Evolutionary conservation across 1,140 invertebrate genomes (phyloP), one percentile per base, ranked within the genome.

Genomic region (Macrotrachela quadricornifera): DNA sequence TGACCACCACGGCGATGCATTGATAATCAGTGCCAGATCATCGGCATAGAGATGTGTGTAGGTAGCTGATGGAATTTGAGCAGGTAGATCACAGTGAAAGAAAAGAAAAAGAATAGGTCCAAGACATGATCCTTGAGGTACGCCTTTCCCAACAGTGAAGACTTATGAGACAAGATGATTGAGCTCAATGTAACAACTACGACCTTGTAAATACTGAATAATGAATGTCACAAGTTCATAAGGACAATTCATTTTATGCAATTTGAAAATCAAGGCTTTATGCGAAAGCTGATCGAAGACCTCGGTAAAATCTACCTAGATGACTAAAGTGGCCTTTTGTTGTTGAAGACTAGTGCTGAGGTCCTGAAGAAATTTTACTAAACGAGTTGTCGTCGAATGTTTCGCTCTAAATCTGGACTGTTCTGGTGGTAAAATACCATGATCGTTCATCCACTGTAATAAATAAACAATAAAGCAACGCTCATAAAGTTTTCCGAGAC

Each of bases 61-160:
- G 8, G 2, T 30, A 30, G 21, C 21, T 4, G 8, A 30, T 4
- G 21, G 41, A 3, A 6, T 42, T 3, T 15, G 41, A 10, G 3
- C 2, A 10, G 10, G 12, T 10, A 15, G 12, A 4, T n/a, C n/a
- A n/a, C n/a, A n/a, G 4, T 14, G 12, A 15, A 41, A 57, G 38
- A 59, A 55, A 10, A 56, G 17, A 51, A 59, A 60, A 6, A 59
- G 38, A 10, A 56, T 36, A 6, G 58, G 56, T 12, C 51, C 56
- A 16, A 60, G 37, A 14, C 58, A 47, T 49, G 58, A 60, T 13
- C 59, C 59, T 43, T 59, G 56, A 37, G 59, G 56, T n/a, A 57
- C 55, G 12, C n/a, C 56, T 10, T 47, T 48, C n/a, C 46, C 38
- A 15, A 57, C 38, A 12, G 17, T 13, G 30, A 44, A 40, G 37